Base-by-base conservation (phyloP, 2,888 invertebrate species). In the Parnassius smintheus region DNA sequence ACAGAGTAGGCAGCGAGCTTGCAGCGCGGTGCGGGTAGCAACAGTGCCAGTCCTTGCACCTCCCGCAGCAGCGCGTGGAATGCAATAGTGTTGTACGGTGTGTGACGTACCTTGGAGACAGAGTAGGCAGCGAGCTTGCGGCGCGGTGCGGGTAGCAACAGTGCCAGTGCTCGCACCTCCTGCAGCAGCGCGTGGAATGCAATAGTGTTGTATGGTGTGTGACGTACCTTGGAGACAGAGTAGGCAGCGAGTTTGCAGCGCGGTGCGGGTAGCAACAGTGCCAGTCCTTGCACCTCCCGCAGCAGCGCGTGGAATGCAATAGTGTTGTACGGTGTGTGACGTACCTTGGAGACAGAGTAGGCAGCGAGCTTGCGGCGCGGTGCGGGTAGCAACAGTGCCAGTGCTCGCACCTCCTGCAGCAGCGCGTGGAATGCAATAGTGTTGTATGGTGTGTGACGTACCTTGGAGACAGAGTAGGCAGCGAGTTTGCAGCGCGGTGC, bases 151-250 rank as follows among this genome's bases (percentile, higher is more conserved):
- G 91, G 92, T 68, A 96, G 82, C 54, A 96, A 81, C 48, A 96
- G 84, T 68, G 96, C 96, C 0, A 95, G 93, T n/a, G 95, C 94
- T 59, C 95, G 91, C n/a, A 96, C 96, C 82, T 96, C 96, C 54
- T 95, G 87, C 55, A 96, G 87, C 63, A 96, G 86, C 18, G 95
- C 95, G 79, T 96, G 95, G 86, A 96, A 96, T 56, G 96, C 96
- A 63, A 96, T 18, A 18, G 18, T 18, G 18, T 18, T 18, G 18
- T 18, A 18, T 18, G 18, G 18, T 18, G 18, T 18, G 18, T 1
- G 18, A 18, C 18, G 18, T 18, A 18, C 18, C 1, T 18, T 18
- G 18, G 18, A 18, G 18, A 18, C 4, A 4, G 25, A 25, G 25
- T 25, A 25, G 25, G 25, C 25, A 25, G 25, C 25, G 25, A 25